Conservation (phyloP, 2,888 invertebrate species). For the Elysia crispata region DNA sequence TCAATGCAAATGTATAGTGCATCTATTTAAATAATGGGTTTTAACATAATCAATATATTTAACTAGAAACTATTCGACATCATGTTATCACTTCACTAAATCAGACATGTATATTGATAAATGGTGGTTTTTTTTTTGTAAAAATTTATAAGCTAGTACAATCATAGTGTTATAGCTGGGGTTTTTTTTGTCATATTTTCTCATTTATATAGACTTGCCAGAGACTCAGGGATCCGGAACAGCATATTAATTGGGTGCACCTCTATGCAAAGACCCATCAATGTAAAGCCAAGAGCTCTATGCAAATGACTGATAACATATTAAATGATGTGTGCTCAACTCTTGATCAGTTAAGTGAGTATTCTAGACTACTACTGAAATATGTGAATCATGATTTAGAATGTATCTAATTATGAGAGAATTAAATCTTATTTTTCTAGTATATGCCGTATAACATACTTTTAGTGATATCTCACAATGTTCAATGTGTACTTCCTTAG, state of each 20-base stretch:
- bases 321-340: conserved; percentile 62
- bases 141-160: too few relatives aligned
- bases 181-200: too few relatives aligned
- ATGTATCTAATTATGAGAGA: too few relatives aligned
- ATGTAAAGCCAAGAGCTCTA: conserved; percentile 55
- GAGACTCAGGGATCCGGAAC: conserved; percentile 33
- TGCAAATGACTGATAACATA: conserved; percentile 59
- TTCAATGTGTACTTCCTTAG: too few relatives aligned
- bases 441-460: neutral
- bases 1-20: too few relatives aligned
- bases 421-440: neutral
- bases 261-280: conserved; percentile 70
- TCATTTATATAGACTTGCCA: conserved; percentile 58
- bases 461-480: neutral
- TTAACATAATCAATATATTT: neutral
- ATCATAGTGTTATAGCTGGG: too few relatives aligned
- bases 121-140: too few relatives aligned
- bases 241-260: conserved; percentile 68
- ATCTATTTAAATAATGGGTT: too few relatives aligned
- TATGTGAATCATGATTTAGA: too few relatives aligned
- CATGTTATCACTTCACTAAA: too few relatives aligned
- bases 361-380: too few relatives aligned
- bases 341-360: conserved; percentile 63
- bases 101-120: too few relatives aligned
- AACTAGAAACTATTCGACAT: neutral